Conservation (phyloP, 2,888 invertebrate species). For the Dynastes tityus region DNA sequence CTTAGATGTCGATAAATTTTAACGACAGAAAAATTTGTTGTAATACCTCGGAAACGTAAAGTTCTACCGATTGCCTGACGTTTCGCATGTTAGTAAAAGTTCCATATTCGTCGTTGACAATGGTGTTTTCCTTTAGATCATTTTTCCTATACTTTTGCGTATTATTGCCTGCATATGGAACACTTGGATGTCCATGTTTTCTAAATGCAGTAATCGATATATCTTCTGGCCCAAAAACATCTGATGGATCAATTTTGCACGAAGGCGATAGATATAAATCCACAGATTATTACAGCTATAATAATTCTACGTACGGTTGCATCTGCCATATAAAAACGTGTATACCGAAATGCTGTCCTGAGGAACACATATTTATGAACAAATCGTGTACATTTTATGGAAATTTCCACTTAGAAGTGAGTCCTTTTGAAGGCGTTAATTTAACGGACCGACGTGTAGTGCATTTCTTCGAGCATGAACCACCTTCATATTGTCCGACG, state of each 20-base stretch:
- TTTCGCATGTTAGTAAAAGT: no score
- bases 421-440: not conserved
- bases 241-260: not conserved
- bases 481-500: constrained; percentile 1
- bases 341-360: constrained; percentile 38
- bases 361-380: constrained; percentile 22
- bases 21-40: no score
- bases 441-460: not conserved
- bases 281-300: constrained; percentile 2
- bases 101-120: no score
- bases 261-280: not conserved
- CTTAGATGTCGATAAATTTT: no score
- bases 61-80: no score
- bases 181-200: not conserved
- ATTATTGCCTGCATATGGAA: no score
- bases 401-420: constrained; percentile 42
- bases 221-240: not conserved
- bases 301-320: constrained; percentile 19
- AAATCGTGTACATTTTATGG: not conserved
- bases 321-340: constrained; percentile 23
- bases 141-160: no score
- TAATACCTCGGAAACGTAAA: no score
- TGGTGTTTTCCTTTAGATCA: no score
- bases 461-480: not conserved
- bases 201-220: constrained; percentile 29